Base-by-base conservation (phyloP, 2,888 invertebrate genomes). In the Pegoplata infirma region DNA sequence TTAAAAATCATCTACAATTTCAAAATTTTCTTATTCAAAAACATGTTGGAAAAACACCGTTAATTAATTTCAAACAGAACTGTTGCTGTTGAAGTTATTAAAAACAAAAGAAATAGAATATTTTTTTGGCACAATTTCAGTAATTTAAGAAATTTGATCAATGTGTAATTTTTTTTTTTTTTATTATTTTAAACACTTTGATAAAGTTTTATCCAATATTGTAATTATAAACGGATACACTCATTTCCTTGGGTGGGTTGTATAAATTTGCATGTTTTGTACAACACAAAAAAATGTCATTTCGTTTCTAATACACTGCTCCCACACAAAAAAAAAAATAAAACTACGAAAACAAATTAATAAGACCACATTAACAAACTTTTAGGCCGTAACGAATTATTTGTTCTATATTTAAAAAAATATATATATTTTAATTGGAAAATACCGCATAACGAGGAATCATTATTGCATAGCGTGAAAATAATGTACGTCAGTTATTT, bases 401-500 rank as follows among this genome's bases (percentile, higher is more conserved):
- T 40, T 5, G n/a, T 12, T 40, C n/a, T 0, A n/a, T n/a, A 40
- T n/a, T 40, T 40, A 40, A 40, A n/a, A 1, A 40, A 40, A 12
- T 5, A 2, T 12, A n/a, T n/a, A n/a, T n/a, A n/a, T n/a, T n/a
- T 40, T 40, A 5, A 40, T 4, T 4, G n/a, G n/a, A 40, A 40
- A 40, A n/a, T 12, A n/a, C n/a, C n/a, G 36, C 4, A 40, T 40
- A 40, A n/a, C 36, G 14, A n/a, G 36, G n/a, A 40, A 40, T 12
- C 36, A 40, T 56, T 46, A 8, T 40, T 8, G 21, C 10, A n/a
- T 40, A 32, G n/a, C 21, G n/a, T 23, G 36, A 16, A 49, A 36
- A 23, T 21, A 51, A 21, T 49, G 64, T 16, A 3, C 19, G 19
- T 68, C n/a, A 75, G 75, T 75, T 19, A 32, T 17, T 40, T 36